Conservation (phyloP, 2,888 invertebrate species). For the Drosophila suboccidentalis region DNA sequence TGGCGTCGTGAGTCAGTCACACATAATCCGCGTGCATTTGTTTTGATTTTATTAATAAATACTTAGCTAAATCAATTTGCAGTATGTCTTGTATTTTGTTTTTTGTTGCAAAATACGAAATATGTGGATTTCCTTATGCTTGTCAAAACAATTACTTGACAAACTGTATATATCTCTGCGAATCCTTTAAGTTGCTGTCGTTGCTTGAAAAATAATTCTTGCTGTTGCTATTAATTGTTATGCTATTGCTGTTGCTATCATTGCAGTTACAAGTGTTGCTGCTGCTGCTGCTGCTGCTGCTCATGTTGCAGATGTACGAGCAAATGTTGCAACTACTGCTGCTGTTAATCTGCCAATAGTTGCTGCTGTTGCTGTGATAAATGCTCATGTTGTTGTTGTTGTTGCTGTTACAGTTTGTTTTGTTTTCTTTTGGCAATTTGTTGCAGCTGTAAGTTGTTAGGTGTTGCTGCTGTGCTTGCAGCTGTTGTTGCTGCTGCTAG, state of each 20-base stretch:
- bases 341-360: background rate
- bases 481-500: background rate
- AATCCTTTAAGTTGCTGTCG: too few species aligned
- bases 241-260: background rate
- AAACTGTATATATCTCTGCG: too few species aligned
- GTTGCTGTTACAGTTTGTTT: background rate
- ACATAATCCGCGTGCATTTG: constrained; percentile 1
- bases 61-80: background rate
- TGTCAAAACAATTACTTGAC: too few species aligned
- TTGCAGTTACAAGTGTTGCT: background rate
- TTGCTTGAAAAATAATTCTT: background rate
- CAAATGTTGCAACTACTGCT: background rate
- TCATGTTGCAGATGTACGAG: background rate
- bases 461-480: background rate
- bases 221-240: background rate
- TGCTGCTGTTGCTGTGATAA: background rate
- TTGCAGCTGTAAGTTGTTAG: background rate
- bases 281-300: too few species aligned
- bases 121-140: too few species aligned
- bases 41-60: background rate
- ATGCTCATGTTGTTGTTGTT: background rate
- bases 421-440: background rate
- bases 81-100: too few species aligned
- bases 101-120: too few species aligned
- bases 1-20: constrained; percentile 34